A percentile compares a stretch with the other conserved stretches of the same genome.
phyloP scores from a whole-genome alignment of 2,888 invertebrate species.

The Taphrorychus bicolor region DNA sequence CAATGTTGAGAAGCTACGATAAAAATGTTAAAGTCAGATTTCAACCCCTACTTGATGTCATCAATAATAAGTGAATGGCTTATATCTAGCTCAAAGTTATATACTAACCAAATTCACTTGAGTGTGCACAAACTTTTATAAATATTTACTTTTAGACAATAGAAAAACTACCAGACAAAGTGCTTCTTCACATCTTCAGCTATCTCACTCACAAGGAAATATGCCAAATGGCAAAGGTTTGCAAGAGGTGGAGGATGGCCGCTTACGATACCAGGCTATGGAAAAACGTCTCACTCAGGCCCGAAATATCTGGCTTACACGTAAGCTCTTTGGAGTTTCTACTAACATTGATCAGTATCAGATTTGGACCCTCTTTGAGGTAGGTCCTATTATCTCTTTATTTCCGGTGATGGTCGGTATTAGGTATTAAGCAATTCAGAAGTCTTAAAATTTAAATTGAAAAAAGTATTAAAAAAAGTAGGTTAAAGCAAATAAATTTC shows the following conservation, averaged over 20 bases:
- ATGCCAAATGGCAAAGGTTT: slow-evolving; percentile 91
- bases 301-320: slow-evolving; percentile 94
- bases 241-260: slow-evolving; percentile 94
- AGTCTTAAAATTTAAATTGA: too few relatives aligned
- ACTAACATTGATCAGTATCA: slow-evolving; percentile 83
- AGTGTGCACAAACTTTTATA: too few relatives aligned
- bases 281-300: slow-evolving; percentile 94
- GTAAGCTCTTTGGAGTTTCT: slow-evolving; percentile 89
- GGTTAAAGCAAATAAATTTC: too few relatives aligned
- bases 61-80: too few relatives aligned
- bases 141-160: slow-evolving; percentile 76
- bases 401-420: too few relatives aligned
- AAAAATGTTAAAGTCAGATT: too few relatives aligned
- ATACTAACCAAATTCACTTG: too few relatives aligned
- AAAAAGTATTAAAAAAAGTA: too few relatives aligned
- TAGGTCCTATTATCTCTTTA: slow-evolving; percentile 65
- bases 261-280: slow-evolving; percentile 96
- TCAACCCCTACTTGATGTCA: too few relatives aligned
- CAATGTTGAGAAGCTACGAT: too few relatives aligned
- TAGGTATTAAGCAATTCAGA: too few relatives aligned
- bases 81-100: too few relatives aligned
- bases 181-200: slow-evolving; percentile 91
- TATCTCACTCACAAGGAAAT: slow-evolving; percentile 94
- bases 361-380: slow-evolving; percentile 65
- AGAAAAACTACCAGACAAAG: slow-evolving; percentile 96